Evolutionary conservation across 2,888 invertebrate species (phyloP), one percentile per base, ranked within the genome.

Genomic region (Clivina fossor): DNA sequence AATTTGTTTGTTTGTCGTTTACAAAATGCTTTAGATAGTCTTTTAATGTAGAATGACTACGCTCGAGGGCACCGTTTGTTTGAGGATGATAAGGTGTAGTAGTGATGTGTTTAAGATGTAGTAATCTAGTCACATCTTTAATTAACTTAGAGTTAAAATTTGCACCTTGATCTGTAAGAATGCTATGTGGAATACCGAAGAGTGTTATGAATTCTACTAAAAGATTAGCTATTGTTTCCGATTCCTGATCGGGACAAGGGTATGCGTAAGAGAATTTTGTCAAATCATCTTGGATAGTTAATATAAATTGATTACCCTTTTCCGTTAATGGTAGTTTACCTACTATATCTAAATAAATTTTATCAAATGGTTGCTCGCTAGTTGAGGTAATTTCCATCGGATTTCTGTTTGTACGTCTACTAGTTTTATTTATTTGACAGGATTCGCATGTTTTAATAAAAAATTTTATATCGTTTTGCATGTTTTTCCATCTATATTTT

Each of bases 231-330:
- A 67, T 51, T 1, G 65, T 67, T 33, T 28, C 24, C 1, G 68
- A 63, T 50, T 63, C 62, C 13, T 62, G 61, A 57, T 68, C 62
- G 4, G 56, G 56, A 5, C 67, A 46, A 1, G 64, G 54, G 30
- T 59, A 55, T 3, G 65, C 64, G 41, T 59, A 57, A 2, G 61
- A 62, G 35, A 60, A 65, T 59, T 66, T 65, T 0, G 64, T 64
- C 11, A 65, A 35, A 41, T 64, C 63, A 44, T 65, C 64, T 58
- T 65, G 64, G 9, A 63, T n/a, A 0, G 65, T 65, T 4, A 67
- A 30, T 20, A 67, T 61, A 37, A 58, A 67, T 58, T 56, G 57
- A 43, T 65, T 64, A 7, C 63, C 65, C 2, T 50, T 28, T n/a
- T 57, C 24, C 0, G 64, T 60, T 19, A 55, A 26, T 0, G 62